A percentile compares a stretch with the other conserved stretches of the same genome.
Conservation (phyloP, 2,888 invertebrate genomes). For the Apotomis turbidana region DNA sequence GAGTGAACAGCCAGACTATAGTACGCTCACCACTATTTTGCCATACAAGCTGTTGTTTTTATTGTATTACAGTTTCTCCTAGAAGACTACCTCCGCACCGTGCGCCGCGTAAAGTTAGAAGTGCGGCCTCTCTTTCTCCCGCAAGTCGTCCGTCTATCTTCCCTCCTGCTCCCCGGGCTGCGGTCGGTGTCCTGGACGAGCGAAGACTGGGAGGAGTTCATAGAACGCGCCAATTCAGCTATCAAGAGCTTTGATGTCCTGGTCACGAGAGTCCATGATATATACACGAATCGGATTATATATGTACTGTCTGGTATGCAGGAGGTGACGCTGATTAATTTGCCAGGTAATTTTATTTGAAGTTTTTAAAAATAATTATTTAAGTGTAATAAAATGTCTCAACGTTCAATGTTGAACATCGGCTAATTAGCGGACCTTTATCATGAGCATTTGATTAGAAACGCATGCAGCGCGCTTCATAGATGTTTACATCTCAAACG, state of each 20-base stretch:
- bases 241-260: conserved; percentile 91
- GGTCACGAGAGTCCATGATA: conserved; percentile 92
- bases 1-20: too few relatives aligned
- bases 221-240: conserved; percentile 89
- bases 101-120: conserved; percentile 91
- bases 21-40: too few relatives aligned
- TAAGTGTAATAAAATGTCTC: too few relatives aligned
- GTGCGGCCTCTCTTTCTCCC: conserved; percentile 95
- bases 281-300: conserved; percentile 95
- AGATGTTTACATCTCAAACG: too few relatives aligned
- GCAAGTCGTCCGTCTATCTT: conserved; percentile 92
- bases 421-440: too few relatives aligned
- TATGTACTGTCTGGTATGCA: conserved; percentile 95
- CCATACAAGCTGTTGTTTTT: not conserved
- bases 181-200: conserved; percentile 94
- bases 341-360: conserved; percentile 83
- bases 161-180: conserved; percentile 92
- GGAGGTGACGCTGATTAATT: conserved; percentile 89
- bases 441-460: too few relatives aligned
- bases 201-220: conserved; percentile 90
- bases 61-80: conserved; percentile 85
- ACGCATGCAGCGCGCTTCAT: too few relatives aligned
- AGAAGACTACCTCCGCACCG: conserved; percentile 89
- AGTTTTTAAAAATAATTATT: too few relatives aligned
- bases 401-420: too few relatives aligned